Conservation (phyloP, 2,888 invertebrate genomes). For the Xylocampa areola region DNA sequence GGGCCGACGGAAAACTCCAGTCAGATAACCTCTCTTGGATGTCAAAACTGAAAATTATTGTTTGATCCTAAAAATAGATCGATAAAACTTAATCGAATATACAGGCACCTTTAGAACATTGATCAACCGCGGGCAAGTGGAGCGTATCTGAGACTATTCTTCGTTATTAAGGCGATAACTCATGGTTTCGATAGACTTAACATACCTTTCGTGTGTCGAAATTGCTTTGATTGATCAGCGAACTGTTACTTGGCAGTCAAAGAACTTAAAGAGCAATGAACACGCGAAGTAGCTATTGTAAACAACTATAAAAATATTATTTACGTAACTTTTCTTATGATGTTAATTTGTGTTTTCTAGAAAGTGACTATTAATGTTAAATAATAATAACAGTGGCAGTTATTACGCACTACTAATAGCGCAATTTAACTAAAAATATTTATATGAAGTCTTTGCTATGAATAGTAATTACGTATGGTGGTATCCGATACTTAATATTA, state of each 20-base stretch:
- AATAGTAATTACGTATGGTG: too few species aligned
- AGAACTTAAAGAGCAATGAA: constrained; percentile 25
- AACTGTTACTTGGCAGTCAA: constrained; percentile 28
- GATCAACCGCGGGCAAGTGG: constrained; percentile 54
- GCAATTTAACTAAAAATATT: constrained; percentile 11
- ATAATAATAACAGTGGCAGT: constrained; percentile 11
- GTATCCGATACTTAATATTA: too few species aligned
- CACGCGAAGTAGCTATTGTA: constrained; percentile 40
- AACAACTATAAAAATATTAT: constrained; percentile 6
- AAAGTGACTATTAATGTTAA: constrained; percentile 16
- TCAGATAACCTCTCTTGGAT: too few species aligned
- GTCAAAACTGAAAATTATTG: too few species aligned
- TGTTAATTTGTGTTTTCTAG: constrained; percentile 22
- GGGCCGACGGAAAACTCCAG: too few species aligned
- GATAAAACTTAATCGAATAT: constrained; percentile 20
- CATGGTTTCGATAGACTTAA: constrained; percentile 45
- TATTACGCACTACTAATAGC: constrained; percentile 11
- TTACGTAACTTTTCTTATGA: constrained; percentile 26
- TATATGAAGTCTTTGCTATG: neutral
- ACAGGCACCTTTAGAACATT: constrained; percentile 38
- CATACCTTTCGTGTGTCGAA: constrained; percentile 51
- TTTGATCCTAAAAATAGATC: neutral
- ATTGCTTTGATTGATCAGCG: constrained; percentile 45
- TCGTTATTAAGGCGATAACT: constrained; percentile 54
- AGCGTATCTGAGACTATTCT: constrained; percentile 57